A percentile compares a stretch with the other conserved stretches of the same genome.
Evolutionary conservation across 2,113 vertebrate genomes (phyloP).

Genomic region (Xenus cinereus): DNA sequence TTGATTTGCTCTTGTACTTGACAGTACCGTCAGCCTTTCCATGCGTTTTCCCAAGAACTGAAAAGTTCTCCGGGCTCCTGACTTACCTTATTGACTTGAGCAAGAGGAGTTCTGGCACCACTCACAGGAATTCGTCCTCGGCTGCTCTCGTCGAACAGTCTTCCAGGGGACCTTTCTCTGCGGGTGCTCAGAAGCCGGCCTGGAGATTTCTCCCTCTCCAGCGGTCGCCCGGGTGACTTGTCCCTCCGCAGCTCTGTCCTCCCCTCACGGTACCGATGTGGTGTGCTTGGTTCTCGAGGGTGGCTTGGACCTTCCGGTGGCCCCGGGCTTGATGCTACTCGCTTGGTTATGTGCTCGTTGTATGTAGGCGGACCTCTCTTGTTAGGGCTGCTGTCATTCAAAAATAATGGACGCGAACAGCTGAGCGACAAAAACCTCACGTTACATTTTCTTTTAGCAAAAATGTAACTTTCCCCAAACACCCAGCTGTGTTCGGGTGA

Average conservation of each 20-base stretch:
- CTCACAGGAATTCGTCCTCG: conserved; percentile 86
- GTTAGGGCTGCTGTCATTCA: conserved; percentile 86
- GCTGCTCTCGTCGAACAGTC: conserved; percentile 87
- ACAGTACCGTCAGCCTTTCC: neutral
- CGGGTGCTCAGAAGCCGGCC: conserved; percentile 91
- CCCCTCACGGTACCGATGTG: conserved; percentile 94
- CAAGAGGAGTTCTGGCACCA: conserved; percentile 89
- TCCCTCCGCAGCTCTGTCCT: conserved; percentile 93
- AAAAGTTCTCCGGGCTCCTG: neutral
- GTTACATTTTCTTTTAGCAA: neutral
- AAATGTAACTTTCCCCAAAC: neutral
- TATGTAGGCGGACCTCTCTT: conserved; percentile 97
- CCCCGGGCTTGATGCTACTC: conserved; percentile 88
- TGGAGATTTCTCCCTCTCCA: conserved; percentile 95
- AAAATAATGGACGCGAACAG: conserved; percentile 34
- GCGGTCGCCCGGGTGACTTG: conserved; percentile 92
- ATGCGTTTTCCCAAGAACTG: neutral
- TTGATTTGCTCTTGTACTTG: neutral
- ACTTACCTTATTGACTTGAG: conserved; percentile 94
- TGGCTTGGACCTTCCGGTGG: conserved; percentile 86
- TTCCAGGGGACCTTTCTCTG: conserved; percentile 90
- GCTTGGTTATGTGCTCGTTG: conserved; percentile 98
- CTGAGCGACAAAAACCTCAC: conserved; percentile 27
- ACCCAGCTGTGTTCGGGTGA: neutral
- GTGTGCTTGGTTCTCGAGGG: conserved; percentile 94